phyloP scores from a whole-genome alignment of 2,797 vertebrate species.

The Champsocephalus esox region DNA sequence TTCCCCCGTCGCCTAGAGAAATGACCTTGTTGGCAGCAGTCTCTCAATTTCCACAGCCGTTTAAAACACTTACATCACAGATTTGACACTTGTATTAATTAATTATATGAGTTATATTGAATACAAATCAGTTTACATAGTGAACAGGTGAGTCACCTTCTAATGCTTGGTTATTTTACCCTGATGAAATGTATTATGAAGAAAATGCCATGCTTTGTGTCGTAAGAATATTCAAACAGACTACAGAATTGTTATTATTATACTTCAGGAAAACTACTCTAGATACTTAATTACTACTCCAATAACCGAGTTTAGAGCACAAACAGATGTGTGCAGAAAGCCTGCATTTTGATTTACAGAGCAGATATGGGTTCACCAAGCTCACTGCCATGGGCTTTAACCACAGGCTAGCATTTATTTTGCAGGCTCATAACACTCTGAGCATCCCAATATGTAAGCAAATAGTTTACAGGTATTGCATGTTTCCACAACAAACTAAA shows the following conservation, averaged over 20 bases:
- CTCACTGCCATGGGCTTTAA: neutral
- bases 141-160: neutral
- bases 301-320: neutral
- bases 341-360: neutral
- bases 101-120: neutral
- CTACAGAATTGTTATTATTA: constrained; percentile 3
- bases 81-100: neutral
- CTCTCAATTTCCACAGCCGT: neutral
- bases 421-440: neutral
- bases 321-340: neutral
- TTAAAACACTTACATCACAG: neutral
- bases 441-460: constrained; percentile 7
- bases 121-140: neutral
- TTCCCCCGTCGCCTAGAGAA: neutral
- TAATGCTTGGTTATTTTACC: neutral
- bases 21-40: neutral
- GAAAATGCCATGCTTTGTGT: neutral
- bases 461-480: neutral
- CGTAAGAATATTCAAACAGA: neutral
- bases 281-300: neutral
- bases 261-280: neutral
- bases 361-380: neutral
- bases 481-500: neutral
- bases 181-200: neutral
- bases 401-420: neutral